These are phyloP conservation scores for Drosophila melanocephala DNA, from an alignment of 2,888 invertebrate species.

Conservation along the genomic window DNA sequence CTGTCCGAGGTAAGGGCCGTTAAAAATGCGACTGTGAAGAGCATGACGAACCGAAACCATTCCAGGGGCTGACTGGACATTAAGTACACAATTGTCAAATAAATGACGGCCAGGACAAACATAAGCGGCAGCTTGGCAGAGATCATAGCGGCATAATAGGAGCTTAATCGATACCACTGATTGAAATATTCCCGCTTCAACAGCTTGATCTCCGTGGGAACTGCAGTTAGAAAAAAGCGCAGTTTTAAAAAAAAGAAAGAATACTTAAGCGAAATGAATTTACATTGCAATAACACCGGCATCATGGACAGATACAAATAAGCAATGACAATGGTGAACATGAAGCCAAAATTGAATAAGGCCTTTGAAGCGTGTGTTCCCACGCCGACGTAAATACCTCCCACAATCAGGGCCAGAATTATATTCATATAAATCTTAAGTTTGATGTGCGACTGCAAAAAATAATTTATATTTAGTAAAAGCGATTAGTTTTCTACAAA, in stretches of 20 bases:
- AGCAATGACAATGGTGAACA: conserved; percentile 91
- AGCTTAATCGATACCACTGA: conserved; percentile 92
- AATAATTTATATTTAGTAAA: background rate
- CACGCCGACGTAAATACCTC: conserved; percentile 90
- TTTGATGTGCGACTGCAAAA: conserved; percentile 89
- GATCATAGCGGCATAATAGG: conserved; percentile 91
- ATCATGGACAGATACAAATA: conserved; percentile 94
- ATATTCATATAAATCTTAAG: conserved; percentile 90
- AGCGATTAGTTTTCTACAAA: no score
- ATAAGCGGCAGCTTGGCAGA: conserved; percentile 91
- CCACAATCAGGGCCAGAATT: conserved; percentile 90
- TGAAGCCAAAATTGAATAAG: conserved; percentile 93
- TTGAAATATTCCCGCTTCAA: conserved; percentile 93
- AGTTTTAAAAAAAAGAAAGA: background rate
- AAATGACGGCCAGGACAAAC: conserved; percentile 89
- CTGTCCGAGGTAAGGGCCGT: conserved; percentile 92
- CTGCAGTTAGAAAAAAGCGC: conserved; percentile 85
- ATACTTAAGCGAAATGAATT: conserved; percentile 83
- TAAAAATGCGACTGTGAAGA: conserved; percentile 89
- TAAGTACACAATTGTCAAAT: conserved; percentile 90
- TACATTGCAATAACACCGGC: conserved; percentile 92
- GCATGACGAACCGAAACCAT: conserved; percentile 88
- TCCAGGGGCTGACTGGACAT: conserved; percentile 93
- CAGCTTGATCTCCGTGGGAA: conserved; percentile 91
- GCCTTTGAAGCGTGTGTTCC: conserved; percentile 93